A percentile compares a stretch with the other conserved stretches of the same genome.
Conservation (phyloP, 2,888 invertebrate species). For the Rhamnusium bicolor region DNA sequence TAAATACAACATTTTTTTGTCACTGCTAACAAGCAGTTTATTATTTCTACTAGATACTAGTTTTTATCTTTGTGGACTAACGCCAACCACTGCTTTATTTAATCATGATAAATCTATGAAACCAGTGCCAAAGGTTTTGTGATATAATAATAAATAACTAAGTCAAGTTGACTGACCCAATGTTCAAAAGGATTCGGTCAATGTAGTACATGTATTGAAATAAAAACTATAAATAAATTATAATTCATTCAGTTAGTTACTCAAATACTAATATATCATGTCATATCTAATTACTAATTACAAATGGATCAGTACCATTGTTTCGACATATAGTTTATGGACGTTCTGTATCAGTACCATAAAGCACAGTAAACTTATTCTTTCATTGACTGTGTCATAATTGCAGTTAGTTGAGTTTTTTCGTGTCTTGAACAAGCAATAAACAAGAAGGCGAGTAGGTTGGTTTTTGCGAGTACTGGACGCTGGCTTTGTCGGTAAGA, state of each 20-base stretch:
- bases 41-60: too few relatives aligned
- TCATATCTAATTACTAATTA: too few relatives aligned
- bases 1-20: too few relatives aligned
- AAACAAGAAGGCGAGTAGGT: slow-evolving; percentile 29
- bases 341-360: neutral
- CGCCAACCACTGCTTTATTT: too few relatives aligned
- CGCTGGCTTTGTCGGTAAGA: slow-evolving; percentile 22
- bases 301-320: neutral
- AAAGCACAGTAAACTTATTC: slow-evolving; percentile 5
- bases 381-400: slow-evolving; percentile 24
- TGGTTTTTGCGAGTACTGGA: slow-evolving; percentile 22
- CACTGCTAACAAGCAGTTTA: too few relatives aligned
- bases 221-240: neutral
- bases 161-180: too few relatives aligned
- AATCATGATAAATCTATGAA: too few relatives aligned
- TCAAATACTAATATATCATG: too few relatives aligned
- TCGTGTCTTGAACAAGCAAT: slow-evolving; percentile 9
- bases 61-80: too few relatives aligned
- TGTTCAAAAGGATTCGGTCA: neutral
- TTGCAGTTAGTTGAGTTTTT: slow-evolving; percentile 24
- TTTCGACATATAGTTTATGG: neutral
- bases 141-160: too few relatives aligned
- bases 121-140: too few relatives aligned
- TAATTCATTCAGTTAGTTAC: neutral
- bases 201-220: neutral